These are phyloP conservation scores for Lycocorax pyrrhopterus DNA, from an alignment of 2,113 vertebrate genomes.

Conservation along the genomic window DNA sequence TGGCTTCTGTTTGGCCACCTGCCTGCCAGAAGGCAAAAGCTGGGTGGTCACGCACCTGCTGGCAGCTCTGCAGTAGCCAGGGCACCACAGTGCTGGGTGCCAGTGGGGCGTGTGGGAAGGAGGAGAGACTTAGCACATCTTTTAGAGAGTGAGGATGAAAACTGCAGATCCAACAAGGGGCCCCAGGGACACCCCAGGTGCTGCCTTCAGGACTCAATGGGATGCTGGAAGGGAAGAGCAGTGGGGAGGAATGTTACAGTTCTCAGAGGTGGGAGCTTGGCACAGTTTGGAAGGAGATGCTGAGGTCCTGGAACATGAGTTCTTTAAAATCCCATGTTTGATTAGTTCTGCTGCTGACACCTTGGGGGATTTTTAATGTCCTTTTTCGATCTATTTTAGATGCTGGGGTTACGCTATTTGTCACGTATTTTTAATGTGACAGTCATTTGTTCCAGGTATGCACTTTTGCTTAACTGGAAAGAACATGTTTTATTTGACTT, in stretches of 20 bases:
- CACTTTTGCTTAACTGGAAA: not conserved
- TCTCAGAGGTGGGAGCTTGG: not conserved
- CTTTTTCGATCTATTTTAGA: not conserved
- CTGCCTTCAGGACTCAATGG: not conserved
- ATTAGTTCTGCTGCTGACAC: not conserved
- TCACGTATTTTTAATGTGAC: not conserved
- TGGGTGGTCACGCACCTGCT: accelerated
- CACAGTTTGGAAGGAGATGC: not conserved
- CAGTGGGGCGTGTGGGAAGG: not conserved
- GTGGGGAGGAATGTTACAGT: not conserved
- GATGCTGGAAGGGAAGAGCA: not conserved
- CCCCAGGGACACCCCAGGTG: not conserved
- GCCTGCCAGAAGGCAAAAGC: not conserved
- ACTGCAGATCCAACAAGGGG: no score
- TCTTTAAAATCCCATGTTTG: not conserved
- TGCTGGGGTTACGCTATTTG: not conserved
- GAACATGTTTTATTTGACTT: not conserved
- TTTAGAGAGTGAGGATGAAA: not conserved
- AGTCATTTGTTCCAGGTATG: not conserved
- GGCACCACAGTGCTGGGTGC: not conserved
- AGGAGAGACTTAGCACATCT: not conserved
- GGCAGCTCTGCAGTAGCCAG: not conserved
- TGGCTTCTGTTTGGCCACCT: not conserved
- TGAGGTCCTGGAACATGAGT: not conserved
- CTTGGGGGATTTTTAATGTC: not conserved